Conservation (phyloP, 23 tunicate genomes). For the Ciona savignyi region DNA sequence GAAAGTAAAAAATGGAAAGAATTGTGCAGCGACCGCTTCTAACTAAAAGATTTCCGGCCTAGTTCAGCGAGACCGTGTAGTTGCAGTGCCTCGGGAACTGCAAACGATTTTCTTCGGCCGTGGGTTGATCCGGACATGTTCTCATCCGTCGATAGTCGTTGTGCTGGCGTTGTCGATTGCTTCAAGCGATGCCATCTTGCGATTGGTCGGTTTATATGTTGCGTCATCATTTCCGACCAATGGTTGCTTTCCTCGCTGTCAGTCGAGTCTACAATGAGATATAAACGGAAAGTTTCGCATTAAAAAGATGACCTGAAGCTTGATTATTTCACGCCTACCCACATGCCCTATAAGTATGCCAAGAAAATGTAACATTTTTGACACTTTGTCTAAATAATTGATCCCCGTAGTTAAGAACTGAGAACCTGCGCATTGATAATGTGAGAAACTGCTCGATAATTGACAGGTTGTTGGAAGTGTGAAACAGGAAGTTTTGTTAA, state of each 20-base stretch:
- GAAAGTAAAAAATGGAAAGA: no score
- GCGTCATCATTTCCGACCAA: conserved; percentile 35
- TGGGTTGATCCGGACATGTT: background rate
- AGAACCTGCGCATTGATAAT: no score
- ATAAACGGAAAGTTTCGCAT: no score
- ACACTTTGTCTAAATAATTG: no score
- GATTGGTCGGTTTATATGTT: conserved; percentile 29
- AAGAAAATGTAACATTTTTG: no score
- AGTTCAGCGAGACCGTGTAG: background rate
- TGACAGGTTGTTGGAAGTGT: no score
- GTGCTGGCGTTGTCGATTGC: background rate
- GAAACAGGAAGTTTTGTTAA: no score
- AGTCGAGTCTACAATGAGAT: conserved; percentile 4
- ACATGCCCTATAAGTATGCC: no score
- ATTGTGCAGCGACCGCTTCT: background rate
- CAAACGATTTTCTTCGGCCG: conserved; percentile 3
- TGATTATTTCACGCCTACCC: no score
- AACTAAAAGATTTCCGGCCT: conserved; percentile 5
- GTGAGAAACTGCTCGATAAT: no score
- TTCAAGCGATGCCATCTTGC: conserved; percentile 63
- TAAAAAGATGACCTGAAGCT: no score
- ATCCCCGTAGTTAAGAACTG: no score
- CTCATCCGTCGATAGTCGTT: background rate
- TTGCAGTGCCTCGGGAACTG: conserved; percentile 2
- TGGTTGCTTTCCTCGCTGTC: conserved; percentile 28